Base-by-base conservation (phyloP, 2,888 invertebrate genomes). In the Tetranychus truncatus region DNA sequence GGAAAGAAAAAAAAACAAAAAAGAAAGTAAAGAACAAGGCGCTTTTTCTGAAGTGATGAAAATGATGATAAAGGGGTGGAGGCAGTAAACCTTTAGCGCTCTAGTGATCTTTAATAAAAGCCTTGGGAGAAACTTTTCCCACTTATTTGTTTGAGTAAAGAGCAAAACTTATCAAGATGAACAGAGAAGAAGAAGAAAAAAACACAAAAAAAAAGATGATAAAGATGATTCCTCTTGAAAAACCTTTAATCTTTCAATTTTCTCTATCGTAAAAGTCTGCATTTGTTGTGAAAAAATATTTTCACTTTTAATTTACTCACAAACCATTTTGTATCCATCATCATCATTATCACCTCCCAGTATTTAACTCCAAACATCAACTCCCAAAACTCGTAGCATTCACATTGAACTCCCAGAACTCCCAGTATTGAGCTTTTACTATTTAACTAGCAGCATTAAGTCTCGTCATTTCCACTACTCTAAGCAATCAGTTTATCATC, bases 211-310 rank as follows among this genome's bases (percentile, higher is more conserved):
- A n/a, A 34, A 55, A 15, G 55, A 55, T 55, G 55, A 55, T 55
- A 55, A 55, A 55, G 55, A 55, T 55, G 55, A 55, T 55, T 55
- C 55, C 55, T 55, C 55, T 55, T 55, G 55, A 55, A 55, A 55
- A 55, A 9, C 55, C 34, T 34, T 34, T 55, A 55, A 55, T 55
- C 55, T 55, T 55, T 15, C 15, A 55, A 55, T 55, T 55, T 55
- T 5, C 6, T 55, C 9, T 6, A 55, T 55, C 55, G 3, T 6
- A 15, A 66, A 2, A 66, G 18, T 11, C 20, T 8, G 15, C 66
- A 66, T 66, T 18, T 66, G 7, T 20, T 20, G n/a, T 20, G 15
- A 18, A n/a, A 66, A 20, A 66, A 66, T 66, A 7, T 20, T 11
- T 66, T 20, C 20, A 20, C 66, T 66, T 66, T 20, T 20, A 66